These are phyloP conservation scores for Thunnus thynnus DNA, from an alignment of 2,113 vertebrate genomes.

Conservation along the genomic window DNA sequence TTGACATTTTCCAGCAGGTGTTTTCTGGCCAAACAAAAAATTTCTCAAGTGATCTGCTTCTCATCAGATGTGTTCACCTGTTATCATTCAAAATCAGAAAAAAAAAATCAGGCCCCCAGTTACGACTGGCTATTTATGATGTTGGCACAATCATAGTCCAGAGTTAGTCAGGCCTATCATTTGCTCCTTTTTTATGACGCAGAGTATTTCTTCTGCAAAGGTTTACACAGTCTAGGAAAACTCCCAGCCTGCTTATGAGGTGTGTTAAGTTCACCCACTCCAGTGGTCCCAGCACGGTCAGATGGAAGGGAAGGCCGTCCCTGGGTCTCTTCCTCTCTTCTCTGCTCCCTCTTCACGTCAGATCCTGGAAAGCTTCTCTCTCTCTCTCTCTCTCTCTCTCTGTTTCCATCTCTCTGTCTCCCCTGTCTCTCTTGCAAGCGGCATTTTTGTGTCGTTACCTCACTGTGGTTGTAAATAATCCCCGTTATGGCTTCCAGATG, in stretches of 20 bases:
- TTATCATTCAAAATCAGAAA: not conserved
- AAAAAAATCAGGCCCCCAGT: not conserved
- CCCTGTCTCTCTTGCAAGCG: conserved; percentile 66
- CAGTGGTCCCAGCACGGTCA: not conserved
- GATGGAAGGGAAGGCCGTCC: conserved; percentile 55
- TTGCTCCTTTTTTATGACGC: conserved; percentile 33
- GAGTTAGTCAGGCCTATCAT: conserved; percentile 27
- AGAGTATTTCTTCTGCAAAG: conserved; percentile 32
- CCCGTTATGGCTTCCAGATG: conserved; percentile 87
- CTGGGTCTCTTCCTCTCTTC: conserved; percentile 38
- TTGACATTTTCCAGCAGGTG: not conserved
- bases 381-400: conserved; percentile 9
- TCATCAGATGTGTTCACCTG: not conserved
- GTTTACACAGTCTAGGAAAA: conserved; percentile 46
- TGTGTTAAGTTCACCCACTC: conserved; percentile 32
- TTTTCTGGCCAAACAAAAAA: too few species aligned
- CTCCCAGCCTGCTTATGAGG: conserved; percentile 45
- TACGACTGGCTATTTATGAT: conserved; percentile 15
- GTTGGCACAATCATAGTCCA: not conserved
- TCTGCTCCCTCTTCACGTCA: conserved; percentile 27
- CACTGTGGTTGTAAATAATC: conserved; percentile 84
- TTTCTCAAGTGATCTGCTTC: too few species aligned
- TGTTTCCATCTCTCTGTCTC: conserved; percentile 27
- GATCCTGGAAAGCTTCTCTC: conserved; percentile 47
- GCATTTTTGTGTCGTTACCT: conserved; percentile 86